These are phyloP conservation scores for Limnephilus auricula DNA, from an alignment of 2,888 invertebrate genomes.

Conservation along the genomic window DNA sequence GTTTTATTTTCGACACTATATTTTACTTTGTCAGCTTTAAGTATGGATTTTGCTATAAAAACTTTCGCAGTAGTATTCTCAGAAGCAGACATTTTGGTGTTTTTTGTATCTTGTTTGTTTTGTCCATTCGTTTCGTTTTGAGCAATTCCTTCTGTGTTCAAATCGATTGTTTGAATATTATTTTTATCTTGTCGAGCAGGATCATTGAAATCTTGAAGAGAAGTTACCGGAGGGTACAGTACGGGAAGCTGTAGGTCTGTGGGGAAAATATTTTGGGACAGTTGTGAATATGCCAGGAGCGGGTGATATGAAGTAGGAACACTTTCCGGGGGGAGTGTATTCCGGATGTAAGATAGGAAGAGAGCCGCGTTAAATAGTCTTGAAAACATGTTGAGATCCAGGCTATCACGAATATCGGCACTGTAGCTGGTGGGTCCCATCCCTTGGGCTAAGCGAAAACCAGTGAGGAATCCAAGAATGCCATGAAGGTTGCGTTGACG, in stretches of 20 bases:
- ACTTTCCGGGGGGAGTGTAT: conserved; percentile 52
- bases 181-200: neutral
- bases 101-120: neutral
- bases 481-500: conserved; percentile 52
- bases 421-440: conserved; percentile 56
- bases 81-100: neutral
- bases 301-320: conserved; percentile 59
- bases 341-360: conserved; percentile 58
- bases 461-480: conserved; percentile 60
- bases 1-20: neutral
- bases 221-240: conserved; percentile 61
- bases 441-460: conserved; percentile 61
- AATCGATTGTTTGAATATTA: neutral
- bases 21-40: neutral
- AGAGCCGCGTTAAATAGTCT: conserved; percentile 61
- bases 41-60: neutral
- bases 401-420: conserved; percentile 52
- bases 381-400: conserved; percentile 56
- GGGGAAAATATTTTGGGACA: conserved; percentile 63
- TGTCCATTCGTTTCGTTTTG: neutral
- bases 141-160: neutral
- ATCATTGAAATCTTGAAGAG: conserved; percentile 4
- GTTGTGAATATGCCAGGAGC: conserved; percentile 61
- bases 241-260: conserved; percentile 62
- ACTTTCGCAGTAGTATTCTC: neutral